Base-by-base conservation (phyloP, 1,140 invertebrate species). In the Drosophila bocki region DNA sequence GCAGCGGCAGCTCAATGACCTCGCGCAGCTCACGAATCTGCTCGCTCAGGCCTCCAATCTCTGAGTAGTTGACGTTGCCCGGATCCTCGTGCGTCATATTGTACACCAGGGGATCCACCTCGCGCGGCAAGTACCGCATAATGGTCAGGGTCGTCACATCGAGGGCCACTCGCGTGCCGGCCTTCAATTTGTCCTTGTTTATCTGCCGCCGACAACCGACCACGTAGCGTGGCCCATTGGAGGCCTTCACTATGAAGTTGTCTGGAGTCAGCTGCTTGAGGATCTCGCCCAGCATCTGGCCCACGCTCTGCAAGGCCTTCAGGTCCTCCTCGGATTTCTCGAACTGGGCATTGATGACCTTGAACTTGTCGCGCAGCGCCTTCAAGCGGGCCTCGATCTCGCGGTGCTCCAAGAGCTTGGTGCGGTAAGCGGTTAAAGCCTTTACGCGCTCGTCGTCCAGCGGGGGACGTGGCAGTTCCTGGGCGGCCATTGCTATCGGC, bases 291-390 rank as follows among this genome's bases (percentile, higher is more conserved):
- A 99, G 98, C 94, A 99, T 99, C 95, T 99, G 99, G 12, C 99
- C 99, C 87, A 99, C 99, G 94, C 98, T 99, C 93, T 99, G 99
- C 15, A 99, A 93, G 17, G 99, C 98, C 94, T 99, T 99, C 42
- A 99, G 94, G 94, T 99, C 98, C 95, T 99, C 99, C 94, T 99
- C 99, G 75, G 98, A 99, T 93, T 99, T 99, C 87, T 99, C 98
- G 94, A 98, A 99, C 84, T 99, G 96, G 93, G 99, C 99, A 12
- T 97, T 99, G 33, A 99, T 93, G 78, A 99, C 97, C 93, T 99
- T 99, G 15, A 99, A 93, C 92, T 98, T 97, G 91, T 99, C 98
- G 93, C 98, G 94, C 95, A 98, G 97, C 98, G 93, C 97, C 96
- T 99, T 99, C 2, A 99, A 93, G 65, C 97, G 95, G 17, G 96